Conservation (phyloP, 1,140 invertebrate genomes). For the Scaptomyza pallida region DNA sequence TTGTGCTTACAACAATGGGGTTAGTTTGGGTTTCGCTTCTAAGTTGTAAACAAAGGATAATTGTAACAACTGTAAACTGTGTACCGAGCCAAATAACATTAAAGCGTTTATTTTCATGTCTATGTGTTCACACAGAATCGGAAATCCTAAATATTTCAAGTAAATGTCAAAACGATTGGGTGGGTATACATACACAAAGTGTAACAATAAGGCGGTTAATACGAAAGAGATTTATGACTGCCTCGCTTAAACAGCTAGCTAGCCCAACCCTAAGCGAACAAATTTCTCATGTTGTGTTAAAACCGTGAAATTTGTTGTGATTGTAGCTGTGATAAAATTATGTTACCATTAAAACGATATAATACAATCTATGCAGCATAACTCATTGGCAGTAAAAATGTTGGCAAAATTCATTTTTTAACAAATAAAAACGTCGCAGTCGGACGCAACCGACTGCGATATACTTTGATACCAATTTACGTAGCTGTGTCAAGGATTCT, state of each 20-base stretch:
- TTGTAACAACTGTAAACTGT: constrained; percentile 78
- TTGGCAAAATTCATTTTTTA: constrained; percentile 59
- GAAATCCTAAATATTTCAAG: constrained; percentile 76
- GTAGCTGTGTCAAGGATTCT: too few species aligned
- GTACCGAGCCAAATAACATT: constrained; percentile 64
- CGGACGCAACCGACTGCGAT: too few species aligned
- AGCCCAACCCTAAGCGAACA: constrained; percentile 54
- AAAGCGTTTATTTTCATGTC: constrained; percentile 67
- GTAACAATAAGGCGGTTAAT: constrained; percentile 59
- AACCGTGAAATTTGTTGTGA: constrained; percentile 80
- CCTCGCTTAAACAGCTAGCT: constrained; percentile 51
- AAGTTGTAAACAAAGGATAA: constrained; percentile 62
- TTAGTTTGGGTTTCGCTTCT: constrained; percentile 54
- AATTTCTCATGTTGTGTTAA: constrained; percentile 64
- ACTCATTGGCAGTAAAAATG: constrained; percentile 64
- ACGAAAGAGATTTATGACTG: constrained; percentile 72
- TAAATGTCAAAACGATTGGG: constrained; percentile 68
- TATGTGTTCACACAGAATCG: constrained; percentile 51
- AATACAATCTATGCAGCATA: constrained; percentile 64
- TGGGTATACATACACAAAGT: constrained; percentile 51
- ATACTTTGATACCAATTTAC: too few species aligned
- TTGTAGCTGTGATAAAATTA: constrained; percentile 67
- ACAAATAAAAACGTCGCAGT: constrained; percentile 51
- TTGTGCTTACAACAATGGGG: constrained; percentile 58
- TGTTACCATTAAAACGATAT: constrained; percentile 42